These are phyloP conservation scores for Pammene fasciana DNA, from an alignment of 2,888 invertebrate species.

Conservation along the genomic window DNA sequence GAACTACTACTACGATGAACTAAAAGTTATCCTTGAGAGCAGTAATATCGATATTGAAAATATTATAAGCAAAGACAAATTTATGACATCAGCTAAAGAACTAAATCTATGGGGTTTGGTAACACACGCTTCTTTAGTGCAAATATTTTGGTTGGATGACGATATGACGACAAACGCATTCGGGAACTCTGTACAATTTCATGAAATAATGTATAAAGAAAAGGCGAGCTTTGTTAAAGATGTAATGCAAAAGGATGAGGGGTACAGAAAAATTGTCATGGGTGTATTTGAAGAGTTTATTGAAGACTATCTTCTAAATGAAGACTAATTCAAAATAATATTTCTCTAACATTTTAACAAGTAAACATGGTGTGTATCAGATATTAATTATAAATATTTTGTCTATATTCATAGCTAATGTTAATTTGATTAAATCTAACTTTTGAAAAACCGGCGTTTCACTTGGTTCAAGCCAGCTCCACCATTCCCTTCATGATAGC, in stretches of 20 bases:
- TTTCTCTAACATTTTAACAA: not conserved
- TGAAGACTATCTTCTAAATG: slow-evolving; percentile 67
- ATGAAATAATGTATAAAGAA: slow-evolving; percentile 79
- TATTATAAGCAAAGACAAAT: slow-evolving; percentile 70
- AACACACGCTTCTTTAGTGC: slow-evolving; percentile 81
- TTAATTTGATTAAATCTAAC: not conserved
- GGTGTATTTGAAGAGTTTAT: slow-evolving; percentile 83
- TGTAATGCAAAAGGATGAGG: slow-evolving; percentile 77
- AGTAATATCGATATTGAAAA: slow-evolving; percentile 66
- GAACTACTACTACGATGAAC: slow-evolving; percentile 81
- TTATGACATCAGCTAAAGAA: slow-evolving; percentile 71
- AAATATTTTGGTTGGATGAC: slow-evolving; percentile 79
- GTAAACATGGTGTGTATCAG: not conserved
- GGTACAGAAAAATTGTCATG: slow-evolving; percentile 78
- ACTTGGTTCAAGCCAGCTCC: slow-evolving; percentile 48
- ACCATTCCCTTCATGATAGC: slow-evolving; percentile 45
- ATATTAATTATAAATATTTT: too few species aligned
- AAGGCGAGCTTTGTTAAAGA: slow-evolving; percentile 80
- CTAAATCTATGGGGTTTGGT: slow-evolving; percentile 82
- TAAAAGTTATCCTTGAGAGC: slow-evolving; percentile 68
- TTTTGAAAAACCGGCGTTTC: slow-evolving; percentile 56
- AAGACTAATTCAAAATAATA: slow-evolving; percentile 24
- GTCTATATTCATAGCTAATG: too few species aligned
- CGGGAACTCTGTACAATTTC: slow-evolving; percentile 76
- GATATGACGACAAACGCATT: slow-evolving; percentile 75